phyloP scores from a whole-genome alignment of 2,888 invertebrate species.

The Aproaerema taeniolella region DNA sequence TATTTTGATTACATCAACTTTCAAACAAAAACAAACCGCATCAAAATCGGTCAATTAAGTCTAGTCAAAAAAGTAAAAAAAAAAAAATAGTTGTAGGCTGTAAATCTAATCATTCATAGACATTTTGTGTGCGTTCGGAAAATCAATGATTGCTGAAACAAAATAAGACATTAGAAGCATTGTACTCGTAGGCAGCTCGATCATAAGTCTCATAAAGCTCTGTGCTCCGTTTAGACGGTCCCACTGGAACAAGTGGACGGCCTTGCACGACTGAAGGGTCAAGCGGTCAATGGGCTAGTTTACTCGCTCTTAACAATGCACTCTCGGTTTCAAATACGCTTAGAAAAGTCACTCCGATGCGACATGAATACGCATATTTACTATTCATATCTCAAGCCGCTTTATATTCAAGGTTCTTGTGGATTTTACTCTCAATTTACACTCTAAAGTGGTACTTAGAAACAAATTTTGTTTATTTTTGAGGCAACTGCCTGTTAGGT shows the following conservation, averaged over 20 bases:
- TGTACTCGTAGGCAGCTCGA: no score
- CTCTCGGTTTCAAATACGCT: slow-evolving; percentile 50
- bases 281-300: slow-evolving; percentile 59
- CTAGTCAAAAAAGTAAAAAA: no score
- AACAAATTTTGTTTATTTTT: slow-evolving; percentile 5
- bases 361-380: slow-evolving; percentile 14
- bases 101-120: background rate
- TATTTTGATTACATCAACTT: no score
- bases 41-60: no score
- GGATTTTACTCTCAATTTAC: no score
- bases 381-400: slow-evolving; percentile 11
- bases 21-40: no score
- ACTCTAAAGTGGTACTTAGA: no score
- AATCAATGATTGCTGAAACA: background rate
- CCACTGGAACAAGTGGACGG: slow-evolving; percentile 35
- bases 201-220: background rate
- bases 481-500: background rate
- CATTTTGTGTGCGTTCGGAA: background rate
- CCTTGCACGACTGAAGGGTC: slow-evolving; percentile 55
- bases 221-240: background rate
- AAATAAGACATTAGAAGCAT: background rate
- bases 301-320: slow-evolving; percentile 32
- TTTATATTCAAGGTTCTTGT: slow-evolving; percentile 9
- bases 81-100: background rate
- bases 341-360: slow-evolving; percentile 15